Evolutionary conservation across 1,140 invertebrate species (phyloP).

Genomic region (Trichoplusia ni): DNA sequence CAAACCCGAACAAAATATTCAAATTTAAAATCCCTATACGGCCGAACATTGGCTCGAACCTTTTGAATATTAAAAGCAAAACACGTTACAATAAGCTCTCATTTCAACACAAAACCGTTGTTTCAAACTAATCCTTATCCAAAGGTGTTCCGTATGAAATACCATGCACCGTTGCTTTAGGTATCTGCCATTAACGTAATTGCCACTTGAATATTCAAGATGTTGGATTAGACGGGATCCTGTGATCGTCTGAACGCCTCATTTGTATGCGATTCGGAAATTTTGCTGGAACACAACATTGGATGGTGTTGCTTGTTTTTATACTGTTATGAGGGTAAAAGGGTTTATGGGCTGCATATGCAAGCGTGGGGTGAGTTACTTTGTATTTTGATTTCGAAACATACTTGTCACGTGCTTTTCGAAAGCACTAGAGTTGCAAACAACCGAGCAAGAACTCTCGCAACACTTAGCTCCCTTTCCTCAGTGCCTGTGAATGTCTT

Average conservation of each 20-base stretch:
- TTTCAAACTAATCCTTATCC: constrained; percentile 25
- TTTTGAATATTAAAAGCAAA: constrained; percentile 16
- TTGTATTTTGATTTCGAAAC: neutral
- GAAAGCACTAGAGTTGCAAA: too few species aligned
- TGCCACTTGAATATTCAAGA: constrained; percentile 34
- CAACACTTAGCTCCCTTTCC: too few species aligned
- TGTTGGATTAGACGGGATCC: constrained; percentile 29
- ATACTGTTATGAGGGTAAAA: neutral
- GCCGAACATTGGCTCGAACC: neutral
- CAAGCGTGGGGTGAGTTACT: neutral
- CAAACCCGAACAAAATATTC: neutral
- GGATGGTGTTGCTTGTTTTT: constrained; percentile 20
- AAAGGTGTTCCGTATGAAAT: constrained; percentile 29
- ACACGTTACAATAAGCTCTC: constrained; percentile 14
- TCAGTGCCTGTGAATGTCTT: too few species aligned
- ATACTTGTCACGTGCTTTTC: too few species aligned
- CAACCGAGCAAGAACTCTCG: too few species aligned
- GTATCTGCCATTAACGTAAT: constrained; percentile 33
- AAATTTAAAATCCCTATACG: neutral
- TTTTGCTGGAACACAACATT: constrained; percentile 25
- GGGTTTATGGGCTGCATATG: neutral
- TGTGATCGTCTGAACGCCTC: constrained; percentile 30
- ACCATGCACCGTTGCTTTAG: constrained; percentile 23
- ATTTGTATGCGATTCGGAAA: constrained; percentile 30
- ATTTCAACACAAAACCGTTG: constrained; percentile 13